Base-by-base conservation (phyloP, 2,888 invertebrate species). In the Parnassius glacialis region DNA sequence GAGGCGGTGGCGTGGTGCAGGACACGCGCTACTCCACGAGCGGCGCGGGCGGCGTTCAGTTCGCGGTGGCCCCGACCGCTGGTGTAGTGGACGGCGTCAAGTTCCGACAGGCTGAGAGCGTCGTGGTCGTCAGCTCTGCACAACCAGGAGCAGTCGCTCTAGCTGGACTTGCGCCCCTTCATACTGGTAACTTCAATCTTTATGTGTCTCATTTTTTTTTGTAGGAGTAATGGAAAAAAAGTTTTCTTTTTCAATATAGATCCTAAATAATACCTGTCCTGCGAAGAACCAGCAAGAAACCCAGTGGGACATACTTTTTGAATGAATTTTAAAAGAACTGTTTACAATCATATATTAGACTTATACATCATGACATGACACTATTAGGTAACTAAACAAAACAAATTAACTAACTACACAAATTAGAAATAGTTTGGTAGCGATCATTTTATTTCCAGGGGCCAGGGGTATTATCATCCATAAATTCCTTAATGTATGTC, bases 101-200 rank as follows among this genome's bases (percentile, higher is more conserved):
- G 89, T 95, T 93, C 80, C 86, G 94, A 2, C 92, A 90, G 74
- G 89, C 90, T 0, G 92, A 92, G 71, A 90, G 92, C 69, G 86
- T 92, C 58, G 92, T 92, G 64, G 89, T 91, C 44, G 87, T 89
- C 53, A 89, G 88, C 75, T 80, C 80, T 53, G 91, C 92, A 20
- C 93, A 92, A 73, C 93, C 93, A 44, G 93, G 92, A 10, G 84
- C 83, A 2, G 83, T 88, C 53, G 72, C 87, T 1, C 75, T 90
- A 7, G 79, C 90, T 2, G 85, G 86, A 2, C 71, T 90, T 12
- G 83, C 87, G n/a, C 89, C 89, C 5, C 74, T 92, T 70, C 90
- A 91, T 55, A 85, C 89, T 45, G 90, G 92, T 87, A n/a, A 56
- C 25, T 16, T 45, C 10, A 45, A 45, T 45, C 11, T 11, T 45